Evolutionary conservation across 1,140 invertebrate species (phyloP).

Genomic region (Camponotus pennsylvanicus): DNA sequence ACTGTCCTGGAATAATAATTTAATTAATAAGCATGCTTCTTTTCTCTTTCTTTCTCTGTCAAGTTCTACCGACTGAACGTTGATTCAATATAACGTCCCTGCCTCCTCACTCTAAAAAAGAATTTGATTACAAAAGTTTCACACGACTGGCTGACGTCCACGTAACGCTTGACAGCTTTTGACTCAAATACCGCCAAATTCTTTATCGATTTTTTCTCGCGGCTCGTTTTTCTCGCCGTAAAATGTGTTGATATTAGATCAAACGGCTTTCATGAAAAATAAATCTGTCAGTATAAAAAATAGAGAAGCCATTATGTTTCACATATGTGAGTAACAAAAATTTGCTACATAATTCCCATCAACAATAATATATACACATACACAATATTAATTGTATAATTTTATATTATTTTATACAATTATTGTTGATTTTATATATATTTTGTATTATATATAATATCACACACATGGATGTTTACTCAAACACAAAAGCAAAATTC

Average conservation of each 20-base stretch:
- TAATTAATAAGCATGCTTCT: constrained; percentile 46
- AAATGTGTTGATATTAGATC: background rate
- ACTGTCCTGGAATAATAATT: constrained; percentile 30
- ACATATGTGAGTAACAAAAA: background rate
- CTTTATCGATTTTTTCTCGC: constrained; percentile 26
- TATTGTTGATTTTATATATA: background rate
- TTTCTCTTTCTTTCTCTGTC: background rate
- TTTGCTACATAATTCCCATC: background rate
- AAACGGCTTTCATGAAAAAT: constrained; percentile 34
- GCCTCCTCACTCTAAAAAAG: background rate
- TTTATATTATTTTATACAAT: background rate
- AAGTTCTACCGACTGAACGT: constrained; percentile 22
- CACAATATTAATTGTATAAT: constrained; percentile 10
- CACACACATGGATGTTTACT: background rate
- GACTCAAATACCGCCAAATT: constrained; percentile 16
- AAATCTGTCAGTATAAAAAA: constrained; percentile 33
- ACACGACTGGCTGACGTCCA: constrained; percentile 16
- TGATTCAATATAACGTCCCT: constrained; percentile 47
- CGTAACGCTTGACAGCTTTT: constrained; percentile 39
- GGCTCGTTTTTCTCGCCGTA: background rate
- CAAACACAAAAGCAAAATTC: background rate
- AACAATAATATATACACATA: constrained; percentile 18
- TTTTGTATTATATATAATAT: background rate
- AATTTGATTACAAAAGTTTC: constrained; percentile 55
- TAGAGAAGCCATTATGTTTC: background rate